Percentiles rank a stretch among this genome's conserved stretches.
Conservation (phyloP, 2,113 vertebrate genomes). For the Percopsis transmontana region DNA sequence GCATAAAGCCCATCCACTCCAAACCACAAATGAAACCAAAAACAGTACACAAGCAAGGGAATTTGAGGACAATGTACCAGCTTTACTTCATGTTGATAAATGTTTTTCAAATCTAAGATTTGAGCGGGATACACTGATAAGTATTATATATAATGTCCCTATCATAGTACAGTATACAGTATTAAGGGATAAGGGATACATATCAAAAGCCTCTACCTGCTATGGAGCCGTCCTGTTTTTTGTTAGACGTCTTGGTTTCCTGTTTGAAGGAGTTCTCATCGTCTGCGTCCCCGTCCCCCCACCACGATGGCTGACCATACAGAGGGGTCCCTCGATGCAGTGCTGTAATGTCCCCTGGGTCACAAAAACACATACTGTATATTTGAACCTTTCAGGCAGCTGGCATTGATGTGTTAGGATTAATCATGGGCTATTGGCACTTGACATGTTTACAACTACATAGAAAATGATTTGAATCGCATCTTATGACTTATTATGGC, state of each 20-base stretch:
- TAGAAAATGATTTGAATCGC: too few relatives aligned
- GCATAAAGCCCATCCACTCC: too few relatives aligned
- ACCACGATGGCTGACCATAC: slow-evolving; percentile 98
- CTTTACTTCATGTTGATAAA: too few relatives aligned
- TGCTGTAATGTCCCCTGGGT: slow-evolving; percentile 82
- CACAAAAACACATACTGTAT: slow-evolving; percentile 25
- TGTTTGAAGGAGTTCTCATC: slow-evolving; percentile 89
- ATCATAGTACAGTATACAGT: background rate
- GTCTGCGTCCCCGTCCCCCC: slow-evolving; percentile 94
- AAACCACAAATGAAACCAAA: too few relatives aligned
- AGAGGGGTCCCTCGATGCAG: slow-evolving; percentile 93
- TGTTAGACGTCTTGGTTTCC: slow-evolving; percentile 83
- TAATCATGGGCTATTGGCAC: background rate
- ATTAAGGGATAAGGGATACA: background rate
- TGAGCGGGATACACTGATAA: too few relatives aligned
- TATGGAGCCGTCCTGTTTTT: slow-evolving; percentile 78
- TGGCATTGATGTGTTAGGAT: background rate
- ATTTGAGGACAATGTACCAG: too few relatives aligned
- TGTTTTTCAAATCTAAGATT: too few relatives aligned
- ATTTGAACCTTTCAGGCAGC: background rate
- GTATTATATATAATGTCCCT: too few relatives aligned
- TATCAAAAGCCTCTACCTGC: slow-evolving; percentile 74
- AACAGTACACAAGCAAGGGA: too few relatives aligned
- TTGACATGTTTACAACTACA: background rate
- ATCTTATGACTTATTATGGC: background rate